Evolutionary conservation across 2,113 vertebrate genomes (phyloP).

Genomic region (Paralichthys olivaceus): DNA sequence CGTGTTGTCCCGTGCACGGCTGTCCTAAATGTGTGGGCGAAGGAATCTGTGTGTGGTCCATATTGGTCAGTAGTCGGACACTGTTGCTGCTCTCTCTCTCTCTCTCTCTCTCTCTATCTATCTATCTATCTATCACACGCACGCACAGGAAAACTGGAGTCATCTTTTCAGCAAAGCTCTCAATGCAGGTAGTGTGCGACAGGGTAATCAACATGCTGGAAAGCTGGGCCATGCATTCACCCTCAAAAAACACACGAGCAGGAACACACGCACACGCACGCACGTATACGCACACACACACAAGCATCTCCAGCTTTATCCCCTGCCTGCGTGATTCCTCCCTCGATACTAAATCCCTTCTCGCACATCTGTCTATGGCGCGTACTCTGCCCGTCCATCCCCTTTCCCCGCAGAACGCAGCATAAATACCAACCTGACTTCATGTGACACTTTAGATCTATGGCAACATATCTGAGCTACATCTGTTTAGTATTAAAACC

Average conservation of each 20-base stretch:
- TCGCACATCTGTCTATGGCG: constrained; percentile 79
- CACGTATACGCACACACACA: constrained; percentile 7
- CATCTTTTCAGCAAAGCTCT: constrained; percentile 39
- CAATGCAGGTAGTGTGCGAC: constrained; percentile 63
- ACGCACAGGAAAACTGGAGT: constrained; percentile 21
- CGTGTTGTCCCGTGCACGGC: constrained; percentile 30
- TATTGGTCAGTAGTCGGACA: constrained; percentile 63
- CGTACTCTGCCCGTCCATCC: constrained; percentile 52
- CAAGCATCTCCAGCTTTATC: constrained; percentile 62
- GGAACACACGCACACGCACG: not conserved
- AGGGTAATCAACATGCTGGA: constrained; percentile 36
- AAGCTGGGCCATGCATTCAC: constrained; percentile 50
- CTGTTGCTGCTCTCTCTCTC: constrained; percentile 65
- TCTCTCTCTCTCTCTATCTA: not conserved
- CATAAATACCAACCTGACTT: constrained; percentile 46
- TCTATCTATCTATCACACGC: not conserved
- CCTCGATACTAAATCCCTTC: constrained; percentile 77
- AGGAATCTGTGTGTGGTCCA: constrained; percentile 62
- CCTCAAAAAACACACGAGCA: constrained; percentile 12
- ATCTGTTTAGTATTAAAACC: constrained; percentile 9
- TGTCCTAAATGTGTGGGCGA: constrained; percentile 60
- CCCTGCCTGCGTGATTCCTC: constrained; percentile 76
- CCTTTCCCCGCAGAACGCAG: constrained; percentile 36
- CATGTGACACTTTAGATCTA: constrained; percentile 57
- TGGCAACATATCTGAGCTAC: constrained; percentile 42